These are phyloP conservation scores for Dromaius novaehollandiae DNA, from an alignment of 2,113 vertebrate genomes.

Conservation along the genomic window DNA sequence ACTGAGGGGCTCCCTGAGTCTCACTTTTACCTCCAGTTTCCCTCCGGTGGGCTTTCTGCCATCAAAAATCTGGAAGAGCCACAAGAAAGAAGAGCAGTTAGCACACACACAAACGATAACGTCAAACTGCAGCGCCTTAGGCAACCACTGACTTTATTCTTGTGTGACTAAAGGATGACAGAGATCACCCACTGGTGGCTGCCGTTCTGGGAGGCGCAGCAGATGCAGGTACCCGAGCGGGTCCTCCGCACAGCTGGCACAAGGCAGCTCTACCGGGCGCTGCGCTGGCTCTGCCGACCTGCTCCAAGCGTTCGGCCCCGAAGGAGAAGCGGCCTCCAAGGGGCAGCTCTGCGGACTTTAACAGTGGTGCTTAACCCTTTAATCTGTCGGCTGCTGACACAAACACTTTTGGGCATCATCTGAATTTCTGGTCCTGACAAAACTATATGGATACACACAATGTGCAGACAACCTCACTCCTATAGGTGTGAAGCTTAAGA, in stretches of 20 bases:
- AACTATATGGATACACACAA: background rate
- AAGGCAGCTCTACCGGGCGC: background rate
- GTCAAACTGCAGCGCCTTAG: background rate
- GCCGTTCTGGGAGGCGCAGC: background rate
- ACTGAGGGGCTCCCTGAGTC: constrained; percentile 91
- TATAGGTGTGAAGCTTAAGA: background rate
- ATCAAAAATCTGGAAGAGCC: constrained; percentile 86
- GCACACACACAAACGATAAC: accelerated
- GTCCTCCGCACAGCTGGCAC: accelerated
- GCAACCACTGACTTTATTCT: background rate
- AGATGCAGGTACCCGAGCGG: background rate
- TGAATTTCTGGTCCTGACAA: background rate
- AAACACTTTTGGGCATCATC: no score
- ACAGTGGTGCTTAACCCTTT: background rate
- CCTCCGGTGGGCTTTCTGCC: constrained; percentile 93
- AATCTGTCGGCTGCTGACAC: background rate
- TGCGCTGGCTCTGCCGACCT: accelerated
- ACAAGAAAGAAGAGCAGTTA: background rate
- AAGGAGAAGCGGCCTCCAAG: background rate
- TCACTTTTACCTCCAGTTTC: constrained; percentile 90
- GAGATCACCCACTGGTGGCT: background rate
- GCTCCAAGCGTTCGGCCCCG: accelerated
- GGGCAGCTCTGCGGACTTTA: no score
- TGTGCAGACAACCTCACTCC: background rate
- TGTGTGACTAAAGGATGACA: accelerated